Base-by-base conservation (phyloP, 2,797 vertebrate genomes). In the Muscicapa comitata region DNA sequence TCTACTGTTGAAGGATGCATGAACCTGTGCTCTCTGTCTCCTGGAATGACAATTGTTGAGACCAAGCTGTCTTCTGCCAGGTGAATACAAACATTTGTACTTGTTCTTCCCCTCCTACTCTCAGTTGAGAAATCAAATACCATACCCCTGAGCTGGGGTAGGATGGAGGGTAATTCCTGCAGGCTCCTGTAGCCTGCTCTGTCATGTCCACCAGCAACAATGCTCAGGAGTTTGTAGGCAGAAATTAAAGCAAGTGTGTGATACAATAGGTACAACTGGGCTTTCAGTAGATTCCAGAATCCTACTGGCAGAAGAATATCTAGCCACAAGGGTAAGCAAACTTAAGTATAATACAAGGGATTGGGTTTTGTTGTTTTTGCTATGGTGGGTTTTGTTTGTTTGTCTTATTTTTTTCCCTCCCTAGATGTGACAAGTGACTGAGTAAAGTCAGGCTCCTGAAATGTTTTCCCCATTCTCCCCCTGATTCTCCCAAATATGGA, bases 361-460 rank as follows among this genome's bases (percentile, higher is more conserved):
- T 37, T 50, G 5, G 2, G 1, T 13, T 48, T 62, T 37, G 10
- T 35, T 0, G 8, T 26, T 73, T 61, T 51, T 13, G 7, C 19
- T 50, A 1, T 31, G 2, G 2, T 24, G 13, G 17, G 2, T 2
- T 78, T 74, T 45, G 9, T 17, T 73, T 28, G 4, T 18, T 61
- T 40, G 8, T 14, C 29, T 17, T 66, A 53, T 25, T 17, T 61
- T 28, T 9, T 17, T 4, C 3, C 12, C 13, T 45, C 4, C 24
- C 8, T 7, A 9, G 17, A 68, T 23, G 8, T 76, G 43, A 40
- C 17, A 58, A 7, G 3, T n/a, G 35, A 23, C 25, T 48, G 45
- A 82, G 3, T 57, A 45, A 70, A 88, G 9, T 43, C 31, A 73
- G 6, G 63, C 45, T 76, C 28, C 28, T 47, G 15, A 23, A 50